These are phyloP conservation scores for Antechinus stuartii DNA, from an alignment of 2,113 vertebrate genomes.

Conservation along the genomic window DNA sequence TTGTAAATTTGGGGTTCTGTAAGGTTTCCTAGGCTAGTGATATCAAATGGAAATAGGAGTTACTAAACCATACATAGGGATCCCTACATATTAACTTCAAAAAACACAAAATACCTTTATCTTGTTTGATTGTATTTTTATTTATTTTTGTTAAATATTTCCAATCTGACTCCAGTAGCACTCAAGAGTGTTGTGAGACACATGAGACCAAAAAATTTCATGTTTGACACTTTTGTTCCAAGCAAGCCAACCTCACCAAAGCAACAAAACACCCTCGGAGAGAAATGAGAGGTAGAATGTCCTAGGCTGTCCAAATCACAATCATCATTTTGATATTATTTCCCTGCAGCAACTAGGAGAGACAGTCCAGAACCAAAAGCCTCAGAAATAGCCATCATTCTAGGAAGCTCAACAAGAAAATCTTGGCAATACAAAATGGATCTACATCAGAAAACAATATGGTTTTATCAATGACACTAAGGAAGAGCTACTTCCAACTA, in stretches of 20 bases:
- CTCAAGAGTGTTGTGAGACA: not conserved
- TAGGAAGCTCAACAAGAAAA: not conserved
- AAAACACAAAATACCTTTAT: not conserved
- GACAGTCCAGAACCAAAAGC: not conserved
- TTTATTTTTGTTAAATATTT: not conserved
- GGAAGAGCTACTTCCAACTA: not conserved
- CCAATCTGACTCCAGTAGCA: not conserved
- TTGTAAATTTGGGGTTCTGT: not conserved
- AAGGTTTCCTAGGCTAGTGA: not conserved
- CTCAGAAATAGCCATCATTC: not conserved
- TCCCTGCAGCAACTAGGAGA: not conserved
- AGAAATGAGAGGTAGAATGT: not conserved
- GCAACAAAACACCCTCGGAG: not conserved
- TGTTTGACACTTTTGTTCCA: not conserved
- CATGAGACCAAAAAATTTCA: not conserved
- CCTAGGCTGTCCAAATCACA: not conserved
- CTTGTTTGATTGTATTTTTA: not conserved
- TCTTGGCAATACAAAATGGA: not conserved
- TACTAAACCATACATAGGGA: not conserved
- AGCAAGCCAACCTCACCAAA: not conserved
- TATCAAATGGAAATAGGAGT: not conserved
- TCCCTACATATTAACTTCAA: not conserved
- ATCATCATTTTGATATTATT: not conserved
- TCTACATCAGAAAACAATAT: not conserved
- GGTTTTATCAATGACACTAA: not conserved